Evolutionary conservation across 2,797 vertebrate species (phyloP).

Genomic region (Dicrostonyx torquatus): DNA sequence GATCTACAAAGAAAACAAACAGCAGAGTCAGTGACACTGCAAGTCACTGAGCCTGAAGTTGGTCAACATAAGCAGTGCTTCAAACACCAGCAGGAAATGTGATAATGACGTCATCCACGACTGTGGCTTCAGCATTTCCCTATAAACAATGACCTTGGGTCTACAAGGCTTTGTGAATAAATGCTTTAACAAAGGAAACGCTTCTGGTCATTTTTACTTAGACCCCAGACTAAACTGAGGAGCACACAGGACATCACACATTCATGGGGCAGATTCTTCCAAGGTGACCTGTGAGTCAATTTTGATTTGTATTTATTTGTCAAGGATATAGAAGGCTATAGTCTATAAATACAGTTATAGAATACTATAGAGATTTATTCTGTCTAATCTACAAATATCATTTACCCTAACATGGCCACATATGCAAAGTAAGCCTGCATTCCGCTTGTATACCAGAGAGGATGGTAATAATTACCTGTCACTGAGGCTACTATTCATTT

Average conservation of each 20-base stretch:
- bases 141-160: neutral
- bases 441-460: neutral
- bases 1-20: neutral
- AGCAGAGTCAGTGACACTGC: neutral
- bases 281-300: neutral
- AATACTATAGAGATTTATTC: neutral
- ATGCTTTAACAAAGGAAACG: neutral
- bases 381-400: neutral
- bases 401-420: neutral
- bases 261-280: neutral
- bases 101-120: neutral
- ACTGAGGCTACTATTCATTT: neutral
- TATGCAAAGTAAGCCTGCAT: conserved; percentile 19
- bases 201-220: neutral
- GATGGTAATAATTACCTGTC: neutral
- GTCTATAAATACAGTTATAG: neutral
- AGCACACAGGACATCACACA: neutral
- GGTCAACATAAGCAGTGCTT: neutral
- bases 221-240: conserved; percentile 23
- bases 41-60: neutral
- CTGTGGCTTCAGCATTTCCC: neutral
- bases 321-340: neutral
- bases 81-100: neutral
- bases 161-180: neutral
- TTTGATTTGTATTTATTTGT: conserved; percentile 20